Evolutionary conservation across 2,113 vertebrate genomes (phyloP), one percentile per base, ranked within the genome.

Genomic region (Zapus hudsonius): DNA sequence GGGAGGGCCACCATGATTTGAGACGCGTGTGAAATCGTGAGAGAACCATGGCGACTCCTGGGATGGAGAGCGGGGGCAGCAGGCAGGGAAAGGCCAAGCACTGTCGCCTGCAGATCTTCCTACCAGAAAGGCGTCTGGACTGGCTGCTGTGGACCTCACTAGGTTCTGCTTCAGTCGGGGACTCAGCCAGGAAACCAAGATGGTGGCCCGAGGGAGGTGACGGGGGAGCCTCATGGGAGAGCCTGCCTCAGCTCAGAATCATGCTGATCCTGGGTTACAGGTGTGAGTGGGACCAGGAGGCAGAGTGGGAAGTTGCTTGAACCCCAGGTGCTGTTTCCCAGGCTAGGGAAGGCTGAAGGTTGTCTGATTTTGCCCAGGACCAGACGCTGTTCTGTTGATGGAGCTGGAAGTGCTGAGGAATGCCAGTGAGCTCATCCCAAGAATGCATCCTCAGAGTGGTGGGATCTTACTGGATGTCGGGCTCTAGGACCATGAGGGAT

Each of bases 401-500:
- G 52, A n/a, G 66, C 52, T 47, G 5, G 22, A 78, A 25, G 40
- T 40, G 52, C 36, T 36, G 63, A 59, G 29, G n/a, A 15, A 59
- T 64, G 5, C 42, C 42, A 31, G 38, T 23, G 70, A 79, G 7
- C 44, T 6, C 8, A 20, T n/a, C n/a, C n/a, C n/a, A 80, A 72
- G 84, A 10, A 9, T 29, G 0, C 17, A 7, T 69, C 20, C 0
- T 20, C 0, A 0, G 57, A 47, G 25, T 59, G 13, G n/a, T 12
- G 1, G 16, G 4, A 23, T 61, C 7, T 44, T n/a, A 13, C 3
- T 31, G 17, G 57, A 52, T 2, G 15, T 55, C 69, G 55, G 20
- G 25, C 63, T 40, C 38, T 27, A 16, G 12, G 9, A 8, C 9
- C 15, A 31, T 4, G 16, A 29, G 0, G 9, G 29, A n/a, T 38